A percentile compares a stretch with the other conserved stretches of the same genome.
These are phyloP conservation scores for Asobara japonica DNA, from an alignment of 1,140 invertebrate species.

Conservation along the genomic window DNA sequence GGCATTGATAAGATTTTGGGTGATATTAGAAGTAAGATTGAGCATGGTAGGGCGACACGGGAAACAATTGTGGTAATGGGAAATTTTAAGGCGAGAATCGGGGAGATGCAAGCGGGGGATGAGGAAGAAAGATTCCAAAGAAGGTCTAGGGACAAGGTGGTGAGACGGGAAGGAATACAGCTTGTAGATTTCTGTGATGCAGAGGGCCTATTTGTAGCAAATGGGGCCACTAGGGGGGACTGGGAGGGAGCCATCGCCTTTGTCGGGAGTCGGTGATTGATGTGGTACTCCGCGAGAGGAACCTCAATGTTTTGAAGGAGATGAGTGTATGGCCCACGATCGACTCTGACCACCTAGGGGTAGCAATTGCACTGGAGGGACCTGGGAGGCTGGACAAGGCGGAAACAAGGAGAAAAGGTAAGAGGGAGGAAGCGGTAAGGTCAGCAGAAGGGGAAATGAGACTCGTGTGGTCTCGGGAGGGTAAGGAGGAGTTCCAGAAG, in stretches of 20 bases:
- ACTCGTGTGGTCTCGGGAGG: not conserved
- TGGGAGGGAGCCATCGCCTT: not conserved
- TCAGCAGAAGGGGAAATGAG: not conserved
- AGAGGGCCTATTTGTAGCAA: not conserved
- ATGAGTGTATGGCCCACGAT: not conserved
- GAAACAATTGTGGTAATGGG: not conserved
- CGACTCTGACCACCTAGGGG: slow-evolving; percentile 6
- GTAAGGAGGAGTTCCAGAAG: not conserved
- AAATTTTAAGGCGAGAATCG: not conserved
- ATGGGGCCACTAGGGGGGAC: not conserved
- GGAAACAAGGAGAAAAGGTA: not conserved
- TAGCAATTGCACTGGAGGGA: not conserved
- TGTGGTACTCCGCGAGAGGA: not conserved
- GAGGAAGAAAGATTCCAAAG: not conserved
- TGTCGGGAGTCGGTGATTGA: not conserved
- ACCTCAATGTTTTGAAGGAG: not conserved
- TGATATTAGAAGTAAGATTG: not conserved
- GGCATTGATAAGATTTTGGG: not conserved
- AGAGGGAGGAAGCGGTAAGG: not conserved
- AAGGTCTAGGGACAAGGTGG: not conserved
- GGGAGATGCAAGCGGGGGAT: not conserved
- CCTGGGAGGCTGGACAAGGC: not conserved
- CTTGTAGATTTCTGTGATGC: not conserved
- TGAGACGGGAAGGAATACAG: not conserved
- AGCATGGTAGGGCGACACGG: not conserved